Conservation (phyloP, 2,797 vertebrate species). For the Argentina silus region DNA sequence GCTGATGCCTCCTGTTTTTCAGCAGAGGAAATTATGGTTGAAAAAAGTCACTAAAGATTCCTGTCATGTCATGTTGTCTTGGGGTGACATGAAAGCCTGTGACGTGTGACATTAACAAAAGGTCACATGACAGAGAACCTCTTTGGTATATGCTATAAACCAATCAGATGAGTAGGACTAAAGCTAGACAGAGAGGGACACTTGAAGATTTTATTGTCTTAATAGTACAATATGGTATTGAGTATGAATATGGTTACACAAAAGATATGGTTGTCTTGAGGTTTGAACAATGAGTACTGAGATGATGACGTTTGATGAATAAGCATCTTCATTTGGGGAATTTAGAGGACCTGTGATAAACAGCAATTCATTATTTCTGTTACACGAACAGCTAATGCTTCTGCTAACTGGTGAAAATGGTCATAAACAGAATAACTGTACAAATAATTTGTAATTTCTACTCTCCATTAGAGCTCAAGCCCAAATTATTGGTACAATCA, state of each 20-base stretch:
- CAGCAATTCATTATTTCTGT: background rate
- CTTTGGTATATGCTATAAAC: constrained; percentile 43
- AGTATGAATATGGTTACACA: background rate
- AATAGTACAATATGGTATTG: too few species aligned
- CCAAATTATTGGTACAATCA: too few species aligned
- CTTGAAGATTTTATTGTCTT: too few species aligned
- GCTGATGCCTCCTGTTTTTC: constrained; percentile 53
- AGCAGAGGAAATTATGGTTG: constrained; percentile 46
- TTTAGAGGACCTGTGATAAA: background rate
- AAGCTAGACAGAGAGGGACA: constrained; percentile 58
- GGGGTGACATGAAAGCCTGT: constrained; percentile 74
- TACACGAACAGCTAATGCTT: background rate
- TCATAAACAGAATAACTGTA: background rate
- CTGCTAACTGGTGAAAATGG: background rate
- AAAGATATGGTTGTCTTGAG: background rate
- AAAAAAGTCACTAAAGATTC: constrained; percentile 64
- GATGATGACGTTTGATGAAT: background rate
- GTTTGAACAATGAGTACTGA: background rate
- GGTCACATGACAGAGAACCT: constrained; percentile 72
- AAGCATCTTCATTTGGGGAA: too few species aligned
- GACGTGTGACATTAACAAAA: constrained; percentile 83
- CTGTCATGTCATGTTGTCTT: constrained; percentile 73
- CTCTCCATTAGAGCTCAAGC: too few species aligned
- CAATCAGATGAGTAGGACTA: constrained; percentile 33
- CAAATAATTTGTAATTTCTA: too few species aligned